Evolutionary conservation across 2,113 vertebrate species (phyloP), one percentile per base, ranked within the genome.

Genomic region (Riparia riparia): DNA sequence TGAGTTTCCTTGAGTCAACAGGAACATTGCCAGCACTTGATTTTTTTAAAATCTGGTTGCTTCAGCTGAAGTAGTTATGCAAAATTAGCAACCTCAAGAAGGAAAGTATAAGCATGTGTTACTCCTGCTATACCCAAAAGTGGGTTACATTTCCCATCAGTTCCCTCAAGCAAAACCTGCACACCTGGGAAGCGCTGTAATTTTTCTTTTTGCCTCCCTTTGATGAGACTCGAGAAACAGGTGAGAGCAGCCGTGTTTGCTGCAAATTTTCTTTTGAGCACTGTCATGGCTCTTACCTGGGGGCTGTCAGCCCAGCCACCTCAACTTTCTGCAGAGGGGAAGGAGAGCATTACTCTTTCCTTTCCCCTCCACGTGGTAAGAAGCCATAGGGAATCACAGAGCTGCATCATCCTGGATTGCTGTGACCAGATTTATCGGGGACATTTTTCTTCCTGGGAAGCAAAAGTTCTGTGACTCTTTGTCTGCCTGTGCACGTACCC

Each of bases 1-100:
- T 37, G 51, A 22, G 81, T 85, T 88, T 76, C 42, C 39, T 63
- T 77, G 56, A 89, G 63, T 70, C 78, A 91, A 72, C 1, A 2
- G 74, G 84, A 80, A 45, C 21, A 18, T 28, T 39, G 82, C 82
- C 91, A 91, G 70, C 32, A 41, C 42, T 80, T 76, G 58, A 66
- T 63, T 95, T 92, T 92, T 87, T 93, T 9, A 32, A 83, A 87
- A 80, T 85, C 58, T 93, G 39, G 16, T 73, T 83, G 86, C 94
- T 79, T 94, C 34, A 45, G 71, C 26, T 88, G 39, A 72, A 57
- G 54, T 51, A 91, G 68, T 65, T 5, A 39, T 18, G 24, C 6
- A 80, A 85, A 91, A 80, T 72, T 37, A 82, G 41, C 78, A 91
- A 6, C 53, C 63, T 79, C 65, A 60, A 89, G 64, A 89, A 61